phyloP scores from a whole-genome alignment of 2,797 vertebrate genomes.

The Huso huso region DNA sequence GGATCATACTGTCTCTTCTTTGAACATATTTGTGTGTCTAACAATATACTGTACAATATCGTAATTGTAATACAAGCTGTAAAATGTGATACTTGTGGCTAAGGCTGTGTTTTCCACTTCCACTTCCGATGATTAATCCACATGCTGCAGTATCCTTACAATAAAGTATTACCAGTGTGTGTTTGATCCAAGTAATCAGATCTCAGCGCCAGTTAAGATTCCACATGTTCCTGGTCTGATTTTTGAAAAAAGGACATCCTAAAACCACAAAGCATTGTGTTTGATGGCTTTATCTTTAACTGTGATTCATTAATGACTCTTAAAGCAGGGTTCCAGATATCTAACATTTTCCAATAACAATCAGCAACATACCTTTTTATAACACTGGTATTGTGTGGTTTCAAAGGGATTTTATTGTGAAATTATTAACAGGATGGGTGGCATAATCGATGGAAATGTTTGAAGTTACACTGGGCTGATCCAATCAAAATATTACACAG shows the following conservation, averaged over 20 bases:
- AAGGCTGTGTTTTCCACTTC: slow-evolving; percentile 5
- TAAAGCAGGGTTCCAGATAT: too few relatives aligned
- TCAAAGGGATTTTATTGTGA: too few relatives aligned
- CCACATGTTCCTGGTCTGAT: slow-evolving; percentile 57
- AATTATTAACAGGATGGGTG: too few relatives aligned
- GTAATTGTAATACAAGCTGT: slow-evolving; percentile 18
- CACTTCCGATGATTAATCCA: slow-evolving; percentile 3
- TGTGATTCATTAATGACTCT: slow-evolving; percentile 35
- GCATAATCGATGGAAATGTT: too few relatives aligned
- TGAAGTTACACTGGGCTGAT: too few relatives aligned
- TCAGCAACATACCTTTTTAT: too few relatives aligned
- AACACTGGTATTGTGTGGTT: too few relatives aligned
- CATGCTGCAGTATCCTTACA: not conserved
- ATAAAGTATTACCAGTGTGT: slow-evolving; percentile 43
- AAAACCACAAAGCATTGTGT: slow-evolving; percentile 64
- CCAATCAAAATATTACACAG: too few relatives aligned
- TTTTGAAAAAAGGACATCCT: slow-evolving; percentile 71
- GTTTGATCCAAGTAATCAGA: slow-evolving; percentile 63
- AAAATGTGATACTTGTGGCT: slow-evolving; percentile 8
- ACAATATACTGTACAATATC: slow-evolving; percentile 25
- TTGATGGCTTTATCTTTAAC: slow-evolving; percentile 63
- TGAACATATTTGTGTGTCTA: slow-evolving; percentile 7
- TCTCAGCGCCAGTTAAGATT: slow-evolving; percentile 58
- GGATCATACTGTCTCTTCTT: slow-evolving; percentile 16
- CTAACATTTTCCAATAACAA: too few relatives aligned